Percentiles rank a stretch among this genome's conserved stretches.
Conservation (phyloP, 2,888 invertebrate species). For the Lagria hirta region DNA sequence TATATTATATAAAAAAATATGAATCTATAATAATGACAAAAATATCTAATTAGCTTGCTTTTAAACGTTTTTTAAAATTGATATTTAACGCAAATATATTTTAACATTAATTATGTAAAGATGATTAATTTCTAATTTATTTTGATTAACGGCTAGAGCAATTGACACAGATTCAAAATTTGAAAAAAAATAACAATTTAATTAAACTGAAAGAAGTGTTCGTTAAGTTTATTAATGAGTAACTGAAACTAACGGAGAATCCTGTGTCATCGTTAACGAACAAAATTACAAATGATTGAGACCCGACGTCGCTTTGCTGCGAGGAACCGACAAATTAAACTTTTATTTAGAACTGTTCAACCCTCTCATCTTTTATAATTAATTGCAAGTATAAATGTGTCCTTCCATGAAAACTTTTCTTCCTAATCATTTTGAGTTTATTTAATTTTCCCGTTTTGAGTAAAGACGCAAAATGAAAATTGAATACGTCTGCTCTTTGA, state of each 20-base stretch:
- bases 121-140: constrained; percentile 19
- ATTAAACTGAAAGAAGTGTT: constrained; percentile 23
- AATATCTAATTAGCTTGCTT: too few species aligned
- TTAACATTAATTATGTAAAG: too few species aligned
- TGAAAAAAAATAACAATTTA: constrained; percentile 24
- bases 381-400: constrained; percentile 21
- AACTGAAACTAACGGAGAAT: constrained; percentile 25
- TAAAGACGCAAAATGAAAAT: too few species aligned
- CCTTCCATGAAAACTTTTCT: constrained; percentile 7
- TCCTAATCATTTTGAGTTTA: too few species aligned
- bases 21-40: too few species aligned
- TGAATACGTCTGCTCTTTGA: too few species aligned
- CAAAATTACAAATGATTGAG: constrained; percentile 29
- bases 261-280: constrained; percentile 28
- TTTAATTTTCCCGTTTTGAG: too few species aligned
- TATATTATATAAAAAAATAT: too few species aligned
- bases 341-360: constrained; percentile 20
- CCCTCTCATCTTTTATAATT: constrained; percentile 18
- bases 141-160: constrained; percentile 20
- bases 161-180: constrained; percentile 15
- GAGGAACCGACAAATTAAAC: constrained; percentile 27
- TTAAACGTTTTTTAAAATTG: too few species aligned
- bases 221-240: constrained; percentile 26
- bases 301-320: constrained; percentile 21
- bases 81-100: too few species aligned